A percentile compares a stretch with the other conserved stretches of the same genome.
phyloP scores from a whole-genome alignment of 2,113 vertebrate species.

The Coptodon bakossiorum region DNA sequence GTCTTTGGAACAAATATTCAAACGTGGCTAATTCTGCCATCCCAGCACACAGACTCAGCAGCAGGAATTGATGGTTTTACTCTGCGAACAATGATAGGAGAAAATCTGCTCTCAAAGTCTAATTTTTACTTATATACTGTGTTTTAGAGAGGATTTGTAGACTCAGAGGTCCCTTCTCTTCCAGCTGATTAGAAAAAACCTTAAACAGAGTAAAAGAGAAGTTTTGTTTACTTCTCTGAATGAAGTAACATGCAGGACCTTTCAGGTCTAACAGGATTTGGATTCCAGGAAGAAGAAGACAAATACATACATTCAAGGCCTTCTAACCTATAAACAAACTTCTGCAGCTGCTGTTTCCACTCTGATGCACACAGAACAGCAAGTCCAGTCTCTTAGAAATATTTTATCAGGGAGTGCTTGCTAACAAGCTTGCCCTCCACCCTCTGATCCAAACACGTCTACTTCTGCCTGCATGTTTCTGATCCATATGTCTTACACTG shows the following conservation, averaged over 20 bases:
- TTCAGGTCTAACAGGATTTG: neutral
- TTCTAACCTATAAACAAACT: neutral
- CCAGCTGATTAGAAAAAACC: accelerated
- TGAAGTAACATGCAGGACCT: neutral
- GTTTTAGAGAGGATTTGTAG: neutral
- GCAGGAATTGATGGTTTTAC: neutral
- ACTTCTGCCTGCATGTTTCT: neutral
- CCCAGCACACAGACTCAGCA: neutral
- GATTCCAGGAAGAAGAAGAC: neutral
- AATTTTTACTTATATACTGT: neutral
- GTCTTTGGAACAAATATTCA: neutral
- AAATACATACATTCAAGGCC: neutral
- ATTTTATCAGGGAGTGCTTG: neutral
- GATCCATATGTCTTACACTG: neutral
- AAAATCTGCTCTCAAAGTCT: neutral
- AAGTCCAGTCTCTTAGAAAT: neutral
- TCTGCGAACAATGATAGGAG: neutral
- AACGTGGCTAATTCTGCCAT: neutral
- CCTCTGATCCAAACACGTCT: neutral
- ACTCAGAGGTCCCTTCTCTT: neutral
- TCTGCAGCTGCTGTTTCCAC: neutral
- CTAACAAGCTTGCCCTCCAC: neutral
- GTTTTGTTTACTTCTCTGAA: neutral
- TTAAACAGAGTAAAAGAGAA: neutral
- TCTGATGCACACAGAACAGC: neutral